These are phyloP conservation scores for Planiliza haematocheilus DNA, from an alignment of 2,113 vertebrate species.

Conservation along the genomic window DNA sequence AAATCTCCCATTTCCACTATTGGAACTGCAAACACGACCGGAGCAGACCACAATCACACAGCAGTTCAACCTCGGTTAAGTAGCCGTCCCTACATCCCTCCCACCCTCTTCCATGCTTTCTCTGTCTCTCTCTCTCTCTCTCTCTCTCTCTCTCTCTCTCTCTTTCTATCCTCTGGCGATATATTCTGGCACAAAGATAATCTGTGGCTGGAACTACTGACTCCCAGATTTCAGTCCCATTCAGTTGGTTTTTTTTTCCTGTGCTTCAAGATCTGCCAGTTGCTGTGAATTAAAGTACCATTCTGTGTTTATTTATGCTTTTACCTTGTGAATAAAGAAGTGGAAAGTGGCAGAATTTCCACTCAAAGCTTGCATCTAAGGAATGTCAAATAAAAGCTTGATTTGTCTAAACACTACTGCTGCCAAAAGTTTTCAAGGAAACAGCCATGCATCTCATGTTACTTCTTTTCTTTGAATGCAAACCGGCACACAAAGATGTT, in stretches of 20 bases:
- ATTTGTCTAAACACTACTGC: too few relatives aligned
- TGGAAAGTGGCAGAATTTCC: too few relatives aligned
- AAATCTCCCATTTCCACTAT: slow-evolving; percentile 23
- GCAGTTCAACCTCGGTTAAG: slow-evolving; percentile 57
- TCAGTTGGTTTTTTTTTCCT: too few relatives aligned
- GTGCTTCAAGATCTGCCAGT: slow-evolving; percentile 10
- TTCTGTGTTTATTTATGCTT: slow-evolving; percentile 15
- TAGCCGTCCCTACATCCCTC: slow-evolving; percentile 50
- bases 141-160: slow-evolving; percentile 37
- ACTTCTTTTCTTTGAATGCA: slow-evolving; percentile 3
- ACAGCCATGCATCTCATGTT: neutral
- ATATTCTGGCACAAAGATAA: slow-evolving; percentile 66
- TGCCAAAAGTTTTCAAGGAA: neutral
- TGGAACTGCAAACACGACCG: slow-evolving; percentile 5
- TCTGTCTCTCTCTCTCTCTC: slow-evolving; percentile 36
- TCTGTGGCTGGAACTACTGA: slow-evolving; percentile 58
- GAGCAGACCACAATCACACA: slow-evolving; percentile 37
- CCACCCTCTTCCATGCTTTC: slow-evolving; percentile 46
- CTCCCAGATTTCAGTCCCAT: slow-evolving; percentile 44
- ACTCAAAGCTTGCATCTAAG: too few relatives aligned
- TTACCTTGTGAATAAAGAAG: too few relatives aligned
- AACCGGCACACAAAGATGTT: slow-evolving; percentile 3
- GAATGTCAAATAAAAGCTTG: too few relatives aligned
- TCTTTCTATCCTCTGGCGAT: slow-evolving; percentile 55
- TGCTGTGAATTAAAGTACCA: slow-evolving; percentile 1